These are phyloP conservation scores for Hypsibius dujardini DNA, from an alignment of 1,140 invertebrate species.

Conservation along the genomic window DNA sequence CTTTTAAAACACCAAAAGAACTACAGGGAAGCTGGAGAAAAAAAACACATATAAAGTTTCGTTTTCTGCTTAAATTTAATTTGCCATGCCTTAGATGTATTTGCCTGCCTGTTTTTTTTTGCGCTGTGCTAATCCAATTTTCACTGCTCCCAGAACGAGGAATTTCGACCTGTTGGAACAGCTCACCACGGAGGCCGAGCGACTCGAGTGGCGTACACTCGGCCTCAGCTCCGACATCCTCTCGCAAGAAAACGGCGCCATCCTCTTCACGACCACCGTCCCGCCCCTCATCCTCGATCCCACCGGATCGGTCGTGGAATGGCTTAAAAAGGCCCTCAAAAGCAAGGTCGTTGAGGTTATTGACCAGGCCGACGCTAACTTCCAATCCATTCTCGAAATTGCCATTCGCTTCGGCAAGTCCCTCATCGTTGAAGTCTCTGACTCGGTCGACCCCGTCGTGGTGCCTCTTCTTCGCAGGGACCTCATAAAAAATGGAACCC, in stretches of 20 bases:
- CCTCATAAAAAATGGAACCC: constrained; percentile 43
- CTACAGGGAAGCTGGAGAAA: background rate
- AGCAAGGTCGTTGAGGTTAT: constrained; percentile 17
- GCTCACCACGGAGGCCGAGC: constrained; percentile 53
- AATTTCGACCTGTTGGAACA: constrained; percentile 52
- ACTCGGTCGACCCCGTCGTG: constrained; percentile 46
- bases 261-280: constrained; percentile 43
- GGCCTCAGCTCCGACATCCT: constrained; percentile 60
- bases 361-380: constrained; percentile 44
- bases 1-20: no score
- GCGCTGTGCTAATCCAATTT: background rate
- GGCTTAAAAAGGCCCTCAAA: constrained; percentile 9
- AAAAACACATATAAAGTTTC: background rate
- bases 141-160: constrained; percentile 32
- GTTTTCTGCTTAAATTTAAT: background rate
- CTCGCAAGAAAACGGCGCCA: constrained; percentile 62
- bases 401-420: constrained; percentile 79
- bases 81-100: background rate
- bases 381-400: constrained; percentile 66
- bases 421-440: constrained; percentile 63
- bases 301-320: constrained; percentile 26
- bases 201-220: constrained; percentile 64
- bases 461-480: constrained; percentile 49
- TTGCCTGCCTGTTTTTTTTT: background rate
- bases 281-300: constrained; percentile 23